Base-by-base conservation (phyloP, 2,888 invertebrate genomes). In the Acanthosepion pharaonis region DNA sequence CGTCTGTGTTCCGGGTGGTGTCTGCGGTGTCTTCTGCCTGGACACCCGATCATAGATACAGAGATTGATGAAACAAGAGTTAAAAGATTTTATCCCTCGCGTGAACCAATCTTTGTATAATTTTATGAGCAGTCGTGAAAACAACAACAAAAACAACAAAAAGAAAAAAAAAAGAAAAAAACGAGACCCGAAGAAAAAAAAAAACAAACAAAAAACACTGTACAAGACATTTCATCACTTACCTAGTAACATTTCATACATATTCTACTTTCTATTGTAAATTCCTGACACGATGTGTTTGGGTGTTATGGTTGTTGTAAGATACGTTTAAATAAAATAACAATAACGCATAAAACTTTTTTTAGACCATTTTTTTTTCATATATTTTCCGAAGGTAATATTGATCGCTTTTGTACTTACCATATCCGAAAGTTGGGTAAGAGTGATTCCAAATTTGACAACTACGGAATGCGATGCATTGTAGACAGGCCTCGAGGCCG, bases 351-450 rank as follows among this genome's bases (percentile, higher is more conserved):
- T 59, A 20, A 59, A 25, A 59, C 25, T 59, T 59, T 78, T 78
- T 78, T 33, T 33, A 48, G 33, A 48, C 93, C 9, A 25, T 55
- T 55, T 25, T 59, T 25, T 94, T 53, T 51, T 93, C 8, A n/a
- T 49, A 33, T 20, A 23, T 3, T 92, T 28, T 53, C 33, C 28
- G 33, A 94, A 28, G 78, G 1, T 33, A 94, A 91, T 53, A 53
- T 93, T 93, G 78, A 78, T 92, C 51, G 49, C 53, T 33, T 55
- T 64, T 49, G 42, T 78, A 96, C 97, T 96, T 96, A 97, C 97
- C 97, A 97, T 97, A 95, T 97, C 97, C 18, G 97, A 96, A 78
- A 97, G 96, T 95, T 97, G 97, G 18, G 97, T 97, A n/a, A 97
- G 95, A 0, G 97, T 97, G 53, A 97, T 96, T 78, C 97, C 97